phyloP scores from a whole-genome alignment of 2,113 vertebrate genomes.

The Leiothrix lutea region DNA sequence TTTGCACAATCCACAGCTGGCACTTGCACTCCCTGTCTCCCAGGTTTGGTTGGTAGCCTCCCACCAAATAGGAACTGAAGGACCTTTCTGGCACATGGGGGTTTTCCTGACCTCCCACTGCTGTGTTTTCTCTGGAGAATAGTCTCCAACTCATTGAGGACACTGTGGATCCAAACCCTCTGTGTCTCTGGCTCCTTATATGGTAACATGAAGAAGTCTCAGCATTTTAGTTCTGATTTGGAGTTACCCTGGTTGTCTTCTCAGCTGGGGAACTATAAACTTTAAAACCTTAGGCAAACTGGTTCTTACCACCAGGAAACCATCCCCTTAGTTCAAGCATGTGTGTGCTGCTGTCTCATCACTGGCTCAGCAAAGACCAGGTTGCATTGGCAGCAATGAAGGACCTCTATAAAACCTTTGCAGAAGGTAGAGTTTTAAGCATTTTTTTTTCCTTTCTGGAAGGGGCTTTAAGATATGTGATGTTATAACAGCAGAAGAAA shows the following conservation, averaged over 20 bases:
- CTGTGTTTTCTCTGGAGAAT: not conserved
- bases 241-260: not conserved
- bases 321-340: not conserved
- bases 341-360: not conserved
- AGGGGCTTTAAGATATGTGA: not conserved
- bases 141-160: not conserved
- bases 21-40: not conserved
- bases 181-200: conserved; percentile 17
- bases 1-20: not conserved
- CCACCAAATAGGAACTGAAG: not conserved
- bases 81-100: not conserved
- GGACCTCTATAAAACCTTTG: not conserved
- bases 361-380: not conserved
- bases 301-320: not conserved
- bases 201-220: conserved; percentile 18
- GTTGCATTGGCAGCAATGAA: not conserved
- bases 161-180: not conserved
- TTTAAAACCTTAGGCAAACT: not conserved
- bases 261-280: not conserved
- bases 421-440: not conserved
- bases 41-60: not conserved
- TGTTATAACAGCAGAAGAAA: not conserved
- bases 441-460: not conserved
- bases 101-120: not conserved
- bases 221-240: not conserved